These are phyloP conservation scores for Macrocentrus cingulum DNA, from an alignment of 1,140 invertebrate species.

Conservation along the genomic window DNA sequence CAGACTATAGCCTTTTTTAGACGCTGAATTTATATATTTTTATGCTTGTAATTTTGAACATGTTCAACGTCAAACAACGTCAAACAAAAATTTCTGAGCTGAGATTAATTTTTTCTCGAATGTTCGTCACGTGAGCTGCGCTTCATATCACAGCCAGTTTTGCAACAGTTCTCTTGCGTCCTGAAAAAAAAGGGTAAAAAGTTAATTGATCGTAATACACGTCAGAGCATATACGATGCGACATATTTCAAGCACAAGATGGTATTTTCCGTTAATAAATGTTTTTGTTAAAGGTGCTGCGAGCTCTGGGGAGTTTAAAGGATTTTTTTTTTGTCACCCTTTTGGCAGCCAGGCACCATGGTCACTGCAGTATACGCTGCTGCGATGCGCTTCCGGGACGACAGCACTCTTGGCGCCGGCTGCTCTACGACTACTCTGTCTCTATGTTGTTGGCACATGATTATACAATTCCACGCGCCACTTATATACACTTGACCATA, in stretches of 20 bases:
- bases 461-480: neutral
- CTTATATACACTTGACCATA: neutral
- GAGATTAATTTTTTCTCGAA: conserved; percentile 1
- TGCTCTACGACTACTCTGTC: neutral
- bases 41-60: too few species aligned
- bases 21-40: too few species aligned
- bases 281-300: too few species aligned
- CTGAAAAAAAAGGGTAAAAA: neutral
- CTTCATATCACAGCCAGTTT: neutral
- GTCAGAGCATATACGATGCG: too few species aligned
- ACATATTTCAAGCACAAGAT: too few species aligned
- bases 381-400: neutral
- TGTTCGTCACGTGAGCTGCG: neutral
- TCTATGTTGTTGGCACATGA: neutral
- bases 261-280: too few species aligned
- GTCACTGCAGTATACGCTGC: neutral
- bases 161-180: neutral
- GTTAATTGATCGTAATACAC: neutral
- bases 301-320: too few species aligned
- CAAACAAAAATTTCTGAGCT: neutral
- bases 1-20: too few species aligned
- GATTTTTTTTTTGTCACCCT: too few species aligned
- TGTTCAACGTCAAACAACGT: too few species aligned
- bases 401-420: neutral
- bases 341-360: neutral